Percentiles rank a stretch among this genome's conserved stretches.
These are phyloP conservation scores for Seira sanloemensis DNA, from an alignment of 2,888 invertebrate species.

Conservation along the genomic window DNA sequence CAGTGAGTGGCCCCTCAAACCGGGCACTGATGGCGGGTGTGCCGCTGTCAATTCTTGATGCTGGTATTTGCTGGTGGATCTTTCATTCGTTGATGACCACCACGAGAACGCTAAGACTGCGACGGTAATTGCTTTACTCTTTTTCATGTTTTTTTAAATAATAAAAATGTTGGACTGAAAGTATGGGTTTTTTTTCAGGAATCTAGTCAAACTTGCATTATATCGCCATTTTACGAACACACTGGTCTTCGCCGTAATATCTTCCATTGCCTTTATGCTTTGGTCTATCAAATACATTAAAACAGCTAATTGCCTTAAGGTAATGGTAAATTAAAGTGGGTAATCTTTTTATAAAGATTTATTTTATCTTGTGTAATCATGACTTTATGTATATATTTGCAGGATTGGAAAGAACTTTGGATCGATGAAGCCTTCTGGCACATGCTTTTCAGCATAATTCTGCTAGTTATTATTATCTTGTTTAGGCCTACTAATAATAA, in stretches of 20 bases:
- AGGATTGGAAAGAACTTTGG: slow-evolving; percentile 95
- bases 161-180: background rate
- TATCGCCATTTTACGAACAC: slow-evolving; percentile 97
- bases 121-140: slow-evolving; percentile 77
- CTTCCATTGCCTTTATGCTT: slow-evolving; percentile 94
- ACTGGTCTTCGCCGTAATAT: slow-evolving; percentile 91
- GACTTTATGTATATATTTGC: slow-evolving; percentile 51
- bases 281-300: slow-evolving; percentile 91
- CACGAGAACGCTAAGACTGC: slow-evolving; percentile 89
- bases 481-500: slow-evolving; percentile 98
- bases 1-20: slow-evolving; percentile 80
- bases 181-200: slow-evolving; percentile 78
- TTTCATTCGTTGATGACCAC: slow-evolving; percentile 92
- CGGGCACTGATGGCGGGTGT: slow-evolving; percentile 87
- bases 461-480: slow-evolving; percentile 89
- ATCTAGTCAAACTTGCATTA: slow-evolving; percentile 90
- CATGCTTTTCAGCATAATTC: slow-evolving; percentile 89
- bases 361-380: no score
- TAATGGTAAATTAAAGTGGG: slow-evolving; percentile 76
- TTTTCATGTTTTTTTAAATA: background rate
- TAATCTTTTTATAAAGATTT: no score
- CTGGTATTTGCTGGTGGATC: slow-evolving; percentile 96
- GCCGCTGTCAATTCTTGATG: slow-evolving; percentile 90
- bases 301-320: slow-evolving; percentile 85
- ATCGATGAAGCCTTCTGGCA: slow-evolving; percentile 97